Evolutionary conservation across 2,888 invertebrate species (phyloP).

Genomic region (Rhamnusium bicolor): DNA sequence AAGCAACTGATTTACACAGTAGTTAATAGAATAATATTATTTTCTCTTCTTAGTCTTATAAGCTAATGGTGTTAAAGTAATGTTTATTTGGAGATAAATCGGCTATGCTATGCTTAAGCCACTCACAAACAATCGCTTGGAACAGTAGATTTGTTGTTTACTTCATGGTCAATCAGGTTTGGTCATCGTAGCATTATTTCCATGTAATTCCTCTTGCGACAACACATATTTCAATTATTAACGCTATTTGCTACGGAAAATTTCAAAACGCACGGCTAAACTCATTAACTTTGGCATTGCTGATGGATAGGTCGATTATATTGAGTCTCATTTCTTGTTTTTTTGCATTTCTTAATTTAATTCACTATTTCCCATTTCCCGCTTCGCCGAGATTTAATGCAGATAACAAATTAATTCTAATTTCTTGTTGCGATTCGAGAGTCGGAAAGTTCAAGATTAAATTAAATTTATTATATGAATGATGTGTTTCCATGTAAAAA

Average conservation of each 20-base stretch:
- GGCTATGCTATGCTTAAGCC: not conserved
- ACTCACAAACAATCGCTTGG: not conserved
- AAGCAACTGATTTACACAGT: no score
- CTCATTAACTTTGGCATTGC: conserved; percentile 10
- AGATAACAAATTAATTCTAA: not conserved
- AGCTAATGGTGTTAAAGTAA: not conserved
- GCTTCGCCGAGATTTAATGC: not conserved
- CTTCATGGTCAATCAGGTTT: conserved; percentile 39
- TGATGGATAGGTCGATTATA: conserved; percentile 1
- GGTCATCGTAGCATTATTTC: conserved; percentile 35
- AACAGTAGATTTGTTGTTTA: conserved; percentile 8
- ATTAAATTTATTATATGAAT: not conserved
- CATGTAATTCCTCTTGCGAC: conserved; percentile 37
- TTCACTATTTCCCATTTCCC: not conserved
- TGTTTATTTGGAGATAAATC: not conserved
- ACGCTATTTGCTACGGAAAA: conserved; percentile 55
- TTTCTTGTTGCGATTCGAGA: not conserved
- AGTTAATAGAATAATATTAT: no score
- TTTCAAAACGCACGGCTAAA: conserved; percentile 47
- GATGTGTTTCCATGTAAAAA: not conserved
- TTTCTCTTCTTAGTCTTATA: not conserved
- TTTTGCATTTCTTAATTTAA: not conserved
- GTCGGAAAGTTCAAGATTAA: not conserved
- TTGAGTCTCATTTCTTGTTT: not conserved
- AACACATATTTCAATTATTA: conserved; percentile 57